Conservation (phyloP, 2,888 invertebrate species). For the Lysandra bellargus region DNA sequence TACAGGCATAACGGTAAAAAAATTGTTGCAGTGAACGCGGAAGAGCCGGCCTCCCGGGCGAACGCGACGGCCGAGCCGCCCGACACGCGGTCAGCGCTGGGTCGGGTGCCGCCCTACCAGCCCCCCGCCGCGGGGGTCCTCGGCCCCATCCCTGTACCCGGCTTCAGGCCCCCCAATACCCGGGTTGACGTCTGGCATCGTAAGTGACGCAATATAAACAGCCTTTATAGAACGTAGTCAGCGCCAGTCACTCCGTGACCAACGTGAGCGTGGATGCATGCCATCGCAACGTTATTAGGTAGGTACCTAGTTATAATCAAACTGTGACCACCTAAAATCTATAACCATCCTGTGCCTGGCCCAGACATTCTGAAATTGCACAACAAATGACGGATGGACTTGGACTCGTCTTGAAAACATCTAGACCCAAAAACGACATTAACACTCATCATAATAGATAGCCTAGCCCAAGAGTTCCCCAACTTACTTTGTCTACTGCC, state of each 20-base stretch:
- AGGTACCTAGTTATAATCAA: too few species aligned
- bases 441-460: too few species aligned
- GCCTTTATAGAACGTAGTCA: not conserved
- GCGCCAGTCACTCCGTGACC: not conserved
- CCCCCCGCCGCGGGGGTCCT: slow-evolving; percentile 73
- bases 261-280: too few species aligned
- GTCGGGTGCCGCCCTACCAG: slow-evolving; percentile 74
- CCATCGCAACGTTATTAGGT: too few species aligned
- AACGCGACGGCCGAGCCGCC: slow-evolving; percentile 62
- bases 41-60: slow-evolving; percentile 38
- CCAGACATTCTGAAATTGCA: too few species aligned
- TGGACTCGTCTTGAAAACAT: too few species aligned
- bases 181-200: slow-evolving; percentile 67
- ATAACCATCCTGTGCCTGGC: too few species aligned
- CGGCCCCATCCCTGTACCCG: slow-evolving; percentile 61
- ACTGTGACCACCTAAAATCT: too few species aligned
- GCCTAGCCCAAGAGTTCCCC: too few species aligned
- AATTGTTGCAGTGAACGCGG: slow-evolving; percentile 35
- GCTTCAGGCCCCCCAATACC: slow-evolving; percentile 62
- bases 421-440: too few species aligned
- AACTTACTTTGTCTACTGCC: too few species aligned
- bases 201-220: slow-evolving; percentile 49
- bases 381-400: too few species aligned
- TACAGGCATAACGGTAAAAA: not conserved
- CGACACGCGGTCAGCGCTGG: slow-evolving; percentile 64